Evolutionary conservation across 2,888 invertebrate species (phyloP), one percentile per base, ranked within the genome.

Genomic region (Heteromyza rotundicornis): DNA sequence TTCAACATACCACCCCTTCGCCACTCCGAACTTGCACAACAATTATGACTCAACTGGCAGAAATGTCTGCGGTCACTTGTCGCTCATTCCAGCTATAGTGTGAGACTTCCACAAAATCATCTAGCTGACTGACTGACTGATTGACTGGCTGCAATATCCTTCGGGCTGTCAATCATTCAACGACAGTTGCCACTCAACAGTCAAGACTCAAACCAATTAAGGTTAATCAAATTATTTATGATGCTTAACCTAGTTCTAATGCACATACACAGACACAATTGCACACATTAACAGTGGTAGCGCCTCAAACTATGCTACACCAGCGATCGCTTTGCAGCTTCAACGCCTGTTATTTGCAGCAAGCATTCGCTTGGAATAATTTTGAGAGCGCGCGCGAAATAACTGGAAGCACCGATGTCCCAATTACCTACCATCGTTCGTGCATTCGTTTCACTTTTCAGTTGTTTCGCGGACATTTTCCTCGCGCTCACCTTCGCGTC

Each of bases 151-250:
- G 35, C 27, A 19, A 24, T 50, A n/a, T 12, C 17, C 49, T 23
- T 40, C 24, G 16, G 16, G 2, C 23, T 19, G n/a, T 57, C 49
- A n/a, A 32, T 27, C 47, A 47, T 40, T 3, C 20, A 47, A 20
- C 47, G 47, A 19, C 19, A 20, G n/a, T 23, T n/a, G 50, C 35
- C 7, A 16, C 2, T 24, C 12, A 23, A n/a, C 47, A 51, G 57
- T 20, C 35, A 57, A 73, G 76, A 70, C 71, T 75, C 70, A 74
- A 64, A 74, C 69, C 78, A 78, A 78, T 80, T 79, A 78, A 68
- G 70, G 73, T 73, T 78, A 77, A 79, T 78, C 73, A 78, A 77
- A 78, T 80, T 79, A 78, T 79, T 78, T 77, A 78, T 78, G 79
- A 76, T 74, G 72, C 78, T 73, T 79, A 80, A 80, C 75, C 74